Conservation (phyloP, 2,113 vertebrate species). For the Takifugu bimaculatus region DNA sequence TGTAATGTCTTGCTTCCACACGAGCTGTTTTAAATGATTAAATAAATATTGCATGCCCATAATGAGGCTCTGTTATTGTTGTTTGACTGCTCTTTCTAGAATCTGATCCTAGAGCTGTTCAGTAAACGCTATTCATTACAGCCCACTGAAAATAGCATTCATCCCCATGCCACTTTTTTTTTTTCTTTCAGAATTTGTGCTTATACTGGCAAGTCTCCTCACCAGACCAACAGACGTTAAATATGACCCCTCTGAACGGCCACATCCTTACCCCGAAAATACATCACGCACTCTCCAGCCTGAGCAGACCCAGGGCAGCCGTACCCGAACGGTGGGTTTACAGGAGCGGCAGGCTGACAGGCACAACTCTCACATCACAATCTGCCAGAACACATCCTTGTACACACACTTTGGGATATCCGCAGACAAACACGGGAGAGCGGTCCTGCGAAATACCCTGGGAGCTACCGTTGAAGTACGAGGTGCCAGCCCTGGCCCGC, state of each 20-base stretch:
- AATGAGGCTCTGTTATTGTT: constrained; percentile 20
- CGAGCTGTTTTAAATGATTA: background rate
- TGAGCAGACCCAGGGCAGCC: constrained; percentile 33
- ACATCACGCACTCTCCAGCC: constrained; percentile 60
- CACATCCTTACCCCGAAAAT: constrained; percentile 76
- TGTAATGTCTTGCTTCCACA: background rate
- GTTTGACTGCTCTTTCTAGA: constrained; percentile 27
- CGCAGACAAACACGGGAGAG: constrained; percentile 27
- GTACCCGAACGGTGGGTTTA: constrained; percentile 52
- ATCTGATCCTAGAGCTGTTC: constrained; percentile 40
- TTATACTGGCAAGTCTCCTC: constrained; percentile 66
- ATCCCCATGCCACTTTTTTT: constrained; percentile 42
- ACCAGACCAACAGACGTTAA: constrained; percentile 68
- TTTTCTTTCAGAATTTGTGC: constrained; percentile 48
- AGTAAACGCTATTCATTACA: constrained; percentile 56
- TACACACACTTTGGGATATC: constrained; percentile 12
- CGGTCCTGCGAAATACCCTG: constrained; percentile 28
- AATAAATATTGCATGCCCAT: constrained; percentile 3
- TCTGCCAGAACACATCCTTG: constrained; percentile 24
- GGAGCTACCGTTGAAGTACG: constrained; percentile 22
- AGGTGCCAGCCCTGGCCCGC: constrained; percentile 34
- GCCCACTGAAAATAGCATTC: constrained; percentile 57
- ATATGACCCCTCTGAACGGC: constrained; percentile 73
- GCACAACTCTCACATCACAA: constrained; percentile 38
- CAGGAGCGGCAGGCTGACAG: constrained; percentile 35